Conservation (phyloP, 2,797 vertebrate species). For the Gambusia yucatana region DNA sequence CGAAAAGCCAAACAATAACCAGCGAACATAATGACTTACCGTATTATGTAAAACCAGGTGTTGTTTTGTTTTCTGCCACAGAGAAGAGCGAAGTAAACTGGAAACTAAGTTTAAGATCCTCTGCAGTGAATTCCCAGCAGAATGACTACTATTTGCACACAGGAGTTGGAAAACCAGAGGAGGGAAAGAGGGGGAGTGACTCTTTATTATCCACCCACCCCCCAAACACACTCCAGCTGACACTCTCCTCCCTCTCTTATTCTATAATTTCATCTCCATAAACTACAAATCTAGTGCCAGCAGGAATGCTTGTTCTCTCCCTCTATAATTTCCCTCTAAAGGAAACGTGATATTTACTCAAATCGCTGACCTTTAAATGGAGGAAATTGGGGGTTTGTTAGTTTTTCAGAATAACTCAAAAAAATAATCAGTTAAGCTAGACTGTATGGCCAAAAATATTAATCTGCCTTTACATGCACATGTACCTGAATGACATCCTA, state of each 20-base stretch:
- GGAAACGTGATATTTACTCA: conserved; percentile 60
- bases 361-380: conserved; percentile 30
- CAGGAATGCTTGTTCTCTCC: conserved; percentile 69
- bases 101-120: conserved; percentile 39
- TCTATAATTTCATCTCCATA: conserved; percentile 62
- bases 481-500: not conserved
- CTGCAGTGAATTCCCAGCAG: conserved; percentile 50
- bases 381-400: not conserved
- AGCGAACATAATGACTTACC: conserved; percentile 52
- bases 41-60: conserved; percentile 22
- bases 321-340: conserved; percentile 60
- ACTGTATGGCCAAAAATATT: not conserved
- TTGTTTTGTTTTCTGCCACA: conserved; percentile 12
- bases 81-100: conserved; percentile 17
- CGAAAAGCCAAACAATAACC: conserved; percentile 18
- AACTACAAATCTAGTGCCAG: conserved; percentile 64
- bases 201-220: conserved; percentile 34
- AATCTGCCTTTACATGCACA: not conserved
- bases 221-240: conserved; percentile 52
- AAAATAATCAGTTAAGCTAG: not conserved
- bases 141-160: conserved; percentile 48
- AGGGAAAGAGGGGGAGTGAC: conserved; percentile 52
- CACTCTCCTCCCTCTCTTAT: conserved; percentile 67
- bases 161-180: conserved; percentile 69
- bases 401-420: not conserved